Percentiles rank a stretch among this genome's conserved stretches.
phyloP scores from a whole-genome alignment of 2,888 invertebrate genomes.

The Dioctria linearis region DNA sequence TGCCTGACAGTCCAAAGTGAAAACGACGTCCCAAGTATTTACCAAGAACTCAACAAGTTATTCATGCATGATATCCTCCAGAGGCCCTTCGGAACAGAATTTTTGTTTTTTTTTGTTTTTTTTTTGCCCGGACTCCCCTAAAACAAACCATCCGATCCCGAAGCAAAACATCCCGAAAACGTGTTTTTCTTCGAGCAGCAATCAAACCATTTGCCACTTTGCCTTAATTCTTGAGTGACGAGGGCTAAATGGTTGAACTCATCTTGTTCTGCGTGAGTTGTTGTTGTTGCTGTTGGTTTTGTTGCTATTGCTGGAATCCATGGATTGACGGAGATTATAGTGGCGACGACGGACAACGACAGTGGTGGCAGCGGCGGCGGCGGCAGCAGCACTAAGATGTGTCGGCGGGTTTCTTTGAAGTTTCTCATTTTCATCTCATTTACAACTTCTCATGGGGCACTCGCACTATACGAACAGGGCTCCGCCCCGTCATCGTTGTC shows the following conservation, averaged over 20 bases:
- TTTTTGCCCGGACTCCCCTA: constrained; percentile 10
- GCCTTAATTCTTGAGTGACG: constrained; percentile 55
- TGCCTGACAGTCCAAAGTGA: constrained; percentile 50
- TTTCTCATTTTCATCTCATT: constrained; percentile 58
- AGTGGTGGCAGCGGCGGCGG: constrained; percentile 10
- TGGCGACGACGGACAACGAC: constrained; percentile 41
- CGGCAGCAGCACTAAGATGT: constrained; percentile 54
- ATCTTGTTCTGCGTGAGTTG: constrained; percentile 20
- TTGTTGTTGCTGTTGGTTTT: not conserved
- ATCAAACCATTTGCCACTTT: constrained; percentile 57
- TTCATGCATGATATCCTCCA: constrained; percentile 53
- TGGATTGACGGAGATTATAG: constrained; percentile 40
- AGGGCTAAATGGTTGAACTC: constrained; percentile 49
- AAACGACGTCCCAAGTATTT: constrained; percentile 54
- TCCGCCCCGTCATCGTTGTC: not conserved
- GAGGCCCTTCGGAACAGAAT: constrained; percentile 6
- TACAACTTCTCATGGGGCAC: constrained; percentile 52
- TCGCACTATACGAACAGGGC: not conserved
- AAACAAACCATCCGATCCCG: constrained; percentile 21
- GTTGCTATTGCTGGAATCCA: constrained; percentile 7
- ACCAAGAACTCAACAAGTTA: constrained; percentile 56
- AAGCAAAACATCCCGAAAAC: constrained; percentile 56
- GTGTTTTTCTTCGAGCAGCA: constrained; percentile 53
- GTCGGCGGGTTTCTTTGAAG: constrained; percentile 55
- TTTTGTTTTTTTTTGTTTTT: constrained; percentile 20